Evolutionary conservation across 2,888 invertebrate species (phyloP), one percentile per base, ranked within the genome.

Genomic region (Deilephila elpenor): DNA sequence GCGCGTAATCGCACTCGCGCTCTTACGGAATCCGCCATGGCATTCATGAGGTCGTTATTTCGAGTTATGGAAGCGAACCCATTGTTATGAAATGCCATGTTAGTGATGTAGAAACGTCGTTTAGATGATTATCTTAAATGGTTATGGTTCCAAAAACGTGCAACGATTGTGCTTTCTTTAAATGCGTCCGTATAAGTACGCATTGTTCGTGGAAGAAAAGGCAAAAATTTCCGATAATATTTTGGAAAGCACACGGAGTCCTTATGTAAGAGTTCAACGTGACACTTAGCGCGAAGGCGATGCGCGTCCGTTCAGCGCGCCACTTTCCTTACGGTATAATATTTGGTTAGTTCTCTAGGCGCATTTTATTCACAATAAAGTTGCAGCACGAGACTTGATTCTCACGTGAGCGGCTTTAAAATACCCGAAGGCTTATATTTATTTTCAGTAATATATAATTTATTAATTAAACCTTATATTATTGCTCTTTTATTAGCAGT

Each of bases 221-320:
- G 84, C 80, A 83, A 88, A 91, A 91, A 89, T 88, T 81, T 84
- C 84, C 89, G 88, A 90, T 90, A 88, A 91, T 89, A 92, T 93
- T 94, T 94, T 94, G 89, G 94, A 94, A 94, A 94, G 94, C 93
- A 92, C 89, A 84, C 77, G 83, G 84, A 88, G 88, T 91, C 90
- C 92, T 94, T 94, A 94, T 91, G 93, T 93, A 94, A 94, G 90
- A 94, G 94, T 94, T 94, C 94, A 93, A 89, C 88, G 94, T 94
- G 93, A 94, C 90, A 94, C 94, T 94, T 94, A 77, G 84, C 78
- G 84, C 79, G 83, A 82, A 86, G 85, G 84, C 85, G 84, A 84
- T 86, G 86, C 82, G 82, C 83, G 87, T 82, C 84, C 88, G 91
- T 91, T 88, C 89, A 88, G 87, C 89, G 93, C 89, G 93, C 93